Percentiles rank a stretch among this genome's conserved stretches.
These are phyloP conservation scores for Rhabdophis nuchalis DNA, from an alignment of 2,797 vertebrate genomes.

Conservation along the genomic window DNA sequence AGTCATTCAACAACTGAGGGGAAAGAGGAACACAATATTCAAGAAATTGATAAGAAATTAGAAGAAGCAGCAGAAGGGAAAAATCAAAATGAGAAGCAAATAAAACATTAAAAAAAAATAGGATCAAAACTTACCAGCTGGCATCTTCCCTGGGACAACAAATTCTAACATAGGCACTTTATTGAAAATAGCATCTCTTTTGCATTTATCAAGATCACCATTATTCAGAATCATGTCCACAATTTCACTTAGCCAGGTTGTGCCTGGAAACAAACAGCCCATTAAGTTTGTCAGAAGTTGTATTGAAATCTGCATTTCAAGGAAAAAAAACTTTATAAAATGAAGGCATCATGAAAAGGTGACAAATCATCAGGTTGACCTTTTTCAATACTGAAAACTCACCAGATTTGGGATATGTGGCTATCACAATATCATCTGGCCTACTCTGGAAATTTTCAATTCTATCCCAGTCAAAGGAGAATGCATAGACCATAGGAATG, in stretches of 20 bases:
- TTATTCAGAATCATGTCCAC: slow-evolving; percentile 82
- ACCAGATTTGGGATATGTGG: slow-evolving; percentile 74
- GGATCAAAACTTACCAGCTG: slow-evolving; percentile 55
- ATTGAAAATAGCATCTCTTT: slow-evolving; percentile 70
- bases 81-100: too few relatives aligned
- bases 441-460: slow-evolving; percentile 61
- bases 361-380: too few relatives aligned
- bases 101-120: too few relatives aligned
- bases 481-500: slow-evolving; percentile 58
- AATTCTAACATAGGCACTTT: slow-evolving; percentile 82
- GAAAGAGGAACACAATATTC: too few relatives aligned
- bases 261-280: slow-evolving; percentile 70
- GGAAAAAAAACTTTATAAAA: not conserved
- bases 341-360: not conserved
- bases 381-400: slow-evolving; percentile 25
- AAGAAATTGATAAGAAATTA: too few relatives aligned
- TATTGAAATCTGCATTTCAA: not conserved
- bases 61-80: too few relatives aligned
- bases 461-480: slow-evolving; percentile 57
- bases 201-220: slow-evolving; percentile 75
- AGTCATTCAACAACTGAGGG: too few relatives aligned
- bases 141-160: not conserved
- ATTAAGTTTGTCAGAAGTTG: not conserved
- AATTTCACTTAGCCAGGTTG: slow-evolving; percentile 91
- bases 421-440: slow-evolving; percentile 65